Evolutionary conservation across 2,113 vertebrate species (phyloP), one percentile per base, ranked within the genome.

Genomic region (Bungarus multicinctus): DNA sequence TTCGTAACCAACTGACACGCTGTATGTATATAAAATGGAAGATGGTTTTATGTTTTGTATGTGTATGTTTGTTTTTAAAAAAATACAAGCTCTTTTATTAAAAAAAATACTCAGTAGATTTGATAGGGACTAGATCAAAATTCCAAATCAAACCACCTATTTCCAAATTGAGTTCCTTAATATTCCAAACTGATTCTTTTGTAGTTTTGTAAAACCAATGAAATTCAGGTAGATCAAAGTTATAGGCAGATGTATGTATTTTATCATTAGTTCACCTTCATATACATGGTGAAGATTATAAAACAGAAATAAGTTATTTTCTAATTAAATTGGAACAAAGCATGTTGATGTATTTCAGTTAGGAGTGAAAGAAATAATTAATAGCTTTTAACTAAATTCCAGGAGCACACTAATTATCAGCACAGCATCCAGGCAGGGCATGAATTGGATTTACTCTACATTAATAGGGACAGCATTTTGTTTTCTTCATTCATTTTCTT

Each of bases 381-480:
- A 95, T 96, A 95, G 89, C 64, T 89, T 94, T 95, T 96, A 95
- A 97, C 96, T 95, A 96, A 74, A 96, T 97, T 93, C 95, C 94
- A 43, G 23, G 91, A 94, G 47, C 47, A 92, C 91, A 90, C 16
- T 64, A 95, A 97, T 96, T 93, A 92, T 92, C 88, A 97, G 91
- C 91, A 95, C 34, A 87, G 69, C 69, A 94, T 96, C n/a, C 92
- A 52, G 91, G 0, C 3, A 93, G 94, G 92, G 47, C 43, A 92
- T 43, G 53, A 4, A 94, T 94, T 92, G 45, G 94, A 88, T 91
- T 74, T 64, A 60, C 30, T 87, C 10, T 18, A 3, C 64, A 92
- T 96, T 89, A 95, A 89, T 89, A 92, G 7, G 27, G 9, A 0
- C 5, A 2, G 0, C 0, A 58, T 45, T 89, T 23, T 18, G 11